These are phyloP conservation scores for Xyliphius kryptos DNA, from an alignment of 2,113 vertebrate species.

Conservation along the genomic window DNA sequence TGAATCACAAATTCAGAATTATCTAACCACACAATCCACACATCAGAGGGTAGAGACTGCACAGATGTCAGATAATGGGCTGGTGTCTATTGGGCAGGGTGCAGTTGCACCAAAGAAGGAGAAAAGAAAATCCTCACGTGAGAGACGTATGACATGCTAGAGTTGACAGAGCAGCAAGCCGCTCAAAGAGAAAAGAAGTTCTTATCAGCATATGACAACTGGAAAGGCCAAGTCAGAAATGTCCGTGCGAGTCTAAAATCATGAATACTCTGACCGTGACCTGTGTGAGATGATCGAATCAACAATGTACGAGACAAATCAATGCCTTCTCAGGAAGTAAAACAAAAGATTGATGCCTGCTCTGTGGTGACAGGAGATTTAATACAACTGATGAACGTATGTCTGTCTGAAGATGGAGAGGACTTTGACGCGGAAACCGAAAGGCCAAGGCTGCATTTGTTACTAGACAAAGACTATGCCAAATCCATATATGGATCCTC, in stretches of 20 bases:
- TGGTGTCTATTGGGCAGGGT: no score
- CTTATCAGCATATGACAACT: constrained; percentile 16
- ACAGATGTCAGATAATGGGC: no score
- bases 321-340: background rate
- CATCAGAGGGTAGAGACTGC: no score
- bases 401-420: constrained; percentile 34
- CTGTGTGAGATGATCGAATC: constrained; percentile 13
- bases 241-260: constrained; percentile 8
- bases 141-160: constrained; percentile 29
- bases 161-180: constrained; percentile 21
- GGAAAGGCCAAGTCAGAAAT: constrained; percentile 22
- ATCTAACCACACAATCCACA: no score
- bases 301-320: no score
- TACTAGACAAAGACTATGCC: constrained; percentile 36
- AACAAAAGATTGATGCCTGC: no score
- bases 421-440: constrained; percentile 40
- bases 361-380: constrained; percentile 29
- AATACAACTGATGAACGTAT: constrained; percentile 22
- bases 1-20: no score
- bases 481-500: constrained; percentile 31
- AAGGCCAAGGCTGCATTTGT: constrained; percentile 31
- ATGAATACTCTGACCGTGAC: constrained; percentile 25
- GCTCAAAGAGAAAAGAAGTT: constrained; percentile 22
- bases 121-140: constrained; percentile 22
- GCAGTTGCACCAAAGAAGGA: no score